These are phyloP conservation scores for Leptinotarsa juncta DNA, from an alignment of 2,888 invertebrate species.

Conservation along the genomic window DNA sequence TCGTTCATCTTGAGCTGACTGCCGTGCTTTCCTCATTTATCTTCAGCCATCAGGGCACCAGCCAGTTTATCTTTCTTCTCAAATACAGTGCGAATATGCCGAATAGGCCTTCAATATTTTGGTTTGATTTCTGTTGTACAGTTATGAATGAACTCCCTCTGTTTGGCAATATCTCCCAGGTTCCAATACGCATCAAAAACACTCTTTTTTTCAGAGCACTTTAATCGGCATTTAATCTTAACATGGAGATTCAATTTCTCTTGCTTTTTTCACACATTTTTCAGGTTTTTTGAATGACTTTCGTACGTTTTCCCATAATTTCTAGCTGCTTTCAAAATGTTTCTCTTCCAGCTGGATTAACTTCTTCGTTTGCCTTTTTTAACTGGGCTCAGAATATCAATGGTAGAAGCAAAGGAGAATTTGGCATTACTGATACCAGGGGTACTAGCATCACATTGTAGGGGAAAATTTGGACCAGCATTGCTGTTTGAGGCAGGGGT, in stretches of 20 bases:
- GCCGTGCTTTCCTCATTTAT: too few species aligned
- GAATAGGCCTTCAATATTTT: too few species aligned
- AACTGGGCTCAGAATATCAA: neutral
- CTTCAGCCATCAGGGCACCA: too few species aligned
- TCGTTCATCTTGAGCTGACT: too few species aligned
- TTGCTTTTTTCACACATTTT: neutral
- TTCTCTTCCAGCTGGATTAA: neutral
- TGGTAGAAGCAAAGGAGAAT: neutral
- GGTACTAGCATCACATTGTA: neutral
- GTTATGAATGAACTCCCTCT: too few species aligned
- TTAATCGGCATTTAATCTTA: neutral
- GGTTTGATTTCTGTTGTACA: too few species aligned
- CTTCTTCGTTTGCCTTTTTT: neutral
- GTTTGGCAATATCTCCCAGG: too few species aligned
- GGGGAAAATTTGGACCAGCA: neutral
- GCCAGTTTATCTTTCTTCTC: too few species aligned
- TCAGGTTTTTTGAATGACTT: neutral
- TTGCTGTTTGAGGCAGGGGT: neutral
- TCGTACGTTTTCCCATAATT: neutral
- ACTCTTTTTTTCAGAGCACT: neutral
- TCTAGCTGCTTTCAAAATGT: neutral
- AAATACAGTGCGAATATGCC: too few species aligned
- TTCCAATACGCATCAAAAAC: too few species aligned
- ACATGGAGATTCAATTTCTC: neutral
- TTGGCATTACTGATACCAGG: neutral